Conservation (phyloP, 2,797 vertebrate species). For the Eulemur rubriventer region DNA sequence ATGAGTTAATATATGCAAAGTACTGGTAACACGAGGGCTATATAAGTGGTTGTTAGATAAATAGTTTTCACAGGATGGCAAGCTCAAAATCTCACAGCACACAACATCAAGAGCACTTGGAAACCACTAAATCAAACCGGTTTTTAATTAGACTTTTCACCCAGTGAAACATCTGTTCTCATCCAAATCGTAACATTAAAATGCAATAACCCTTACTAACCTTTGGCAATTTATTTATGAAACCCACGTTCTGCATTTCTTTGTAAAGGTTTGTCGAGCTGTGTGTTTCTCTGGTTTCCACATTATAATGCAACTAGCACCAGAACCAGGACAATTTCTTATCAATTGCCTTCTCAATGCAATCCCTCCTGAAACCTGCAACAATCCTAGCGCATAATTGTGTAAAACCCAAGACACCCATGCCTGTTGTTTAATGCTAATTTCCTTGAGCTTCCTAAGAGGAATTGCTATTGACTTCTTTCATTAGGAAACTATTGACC, state of each 20-base stretch:
- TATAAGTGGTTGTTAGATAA: not conserved
- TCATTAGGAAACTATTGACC: conserved; percentile 90
- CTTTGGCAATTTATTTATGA: conserved; percentile 65
- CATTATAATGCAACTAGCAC: conserved; percentile 14
- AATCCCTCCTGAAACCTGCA: conserved; percentile 64
- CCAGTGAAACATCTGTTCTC: conserved; percentile 62
- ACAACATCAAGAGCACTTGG: not conserved
- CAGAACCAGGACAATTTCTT: conserved; percentile 60
- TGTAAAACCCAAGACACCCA: conserved; percentile 69
- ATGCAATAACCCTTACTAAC: conserved; percentile 49
- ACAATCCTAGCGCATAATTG: conserved; percentile 71
- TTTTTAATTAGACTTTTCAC: conserved; percentile 65
- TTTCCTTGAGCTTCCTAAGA: conserved; percentile 87
- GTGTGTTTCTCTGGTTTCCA: conserved; percentile 30
- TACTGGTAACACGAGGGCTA: not conserved
- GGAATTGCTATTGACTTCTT: conserved; percentile 92
- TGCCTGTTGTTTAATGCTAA: conserved; percentile 84
- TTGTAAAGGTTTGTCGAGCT: conserved; percentile 42
- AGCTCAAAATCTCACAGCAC: conserved; percentile 28
- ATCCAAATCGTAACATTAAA: conserved; percentile 60
- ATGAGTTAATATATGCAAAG: conserved; percentile 11
- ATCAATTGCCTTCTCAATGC: conserved; percentile 45
- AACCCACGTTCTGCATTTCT: conserved; percentile 39
- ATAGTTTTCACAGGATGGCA: conserved; percentile 34
- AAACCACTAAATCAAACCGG: conserved; percentile 62